Evolutionary conservation across 2,113 vertebrate genomes (phyloP).

Genomic region (Myiopsitta monachus): DNA sequence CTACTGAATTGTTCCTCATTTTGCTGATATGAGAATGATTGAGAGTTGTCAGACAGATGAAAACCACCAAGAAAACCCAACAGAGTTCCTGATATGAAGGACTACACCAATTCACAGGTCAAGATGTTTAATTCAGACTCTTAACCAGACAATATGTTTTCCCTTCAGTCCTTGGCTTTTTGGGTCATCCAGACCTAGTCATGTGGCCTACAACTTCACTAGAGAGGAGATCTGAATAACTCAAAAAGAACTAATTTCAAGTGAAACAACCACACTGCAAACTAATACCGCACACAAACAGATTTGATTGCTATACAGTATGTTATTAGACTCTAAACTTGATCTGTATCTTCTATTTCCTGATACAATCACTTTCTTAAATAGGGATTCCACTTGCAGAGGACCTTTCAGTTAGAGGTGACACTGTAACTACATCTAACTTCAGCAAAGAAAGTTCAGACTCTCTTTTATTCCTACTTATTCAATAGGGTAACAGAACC

Average conservation of each 20-base stretch:
- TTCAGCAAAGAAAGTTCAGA: neutral
- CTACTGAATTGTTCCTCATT: neutral
- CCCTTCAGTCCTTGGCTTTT: neutral
- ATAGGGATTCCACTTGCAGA: neutral
- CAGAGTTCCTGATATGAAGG: neutral
- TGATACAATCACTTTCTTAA: neutral
- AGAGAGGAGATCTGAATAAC: neutral
- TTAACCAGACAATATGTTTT: neutral
- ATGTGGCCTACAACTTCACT: neutral
- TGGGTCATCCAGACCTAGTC: neutral
- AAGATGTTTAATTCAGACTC: neutral
- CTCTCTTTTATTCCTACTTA: neutral
- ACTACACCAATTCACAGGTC: fast-evolving
- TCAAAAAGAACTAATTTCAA: neutral
- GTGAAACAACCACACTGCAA: neutral
- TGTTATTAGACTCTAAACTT: neutral
- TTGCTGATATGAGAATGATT: neutral
- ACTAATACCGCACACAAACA: neutral
- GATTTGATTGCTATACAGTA: neutral
- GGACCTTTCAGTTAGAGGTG: neutral
- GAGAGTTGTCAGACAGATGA: neutral
- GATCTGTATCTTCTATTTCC: neutral
- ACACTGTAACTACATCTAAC: neutral
- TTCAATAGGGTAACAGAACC: neutral
- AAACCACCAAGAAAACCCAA: neutral